These are phyloP conservation scores for Remorina albescens DNA, from an alignment of 2,797 vertebrate species.

Conservation along the genomic window DNA sequence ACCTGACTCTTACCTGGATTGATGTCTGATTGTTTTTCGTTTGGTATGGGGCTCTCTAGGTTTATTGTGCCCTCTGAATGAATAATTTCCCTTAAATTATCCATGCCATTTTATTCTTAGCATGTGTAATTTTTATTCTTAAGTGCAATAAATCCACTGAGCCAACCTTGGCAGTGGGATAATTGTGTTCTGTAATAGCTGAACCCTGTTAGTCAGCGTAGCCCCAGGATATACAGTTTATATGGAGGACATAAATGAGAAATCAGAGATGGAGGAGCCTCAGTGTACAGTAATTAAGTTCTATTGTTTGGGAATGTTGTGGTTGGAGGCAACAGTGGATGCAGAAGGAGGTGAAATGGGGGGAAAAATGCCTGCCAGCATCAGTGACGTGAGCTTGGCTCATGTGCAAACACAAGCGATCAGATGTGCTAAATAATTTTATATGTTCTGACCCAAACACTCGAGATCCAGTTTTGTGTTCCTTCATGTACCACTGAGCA, in stretches of 20 bases:
- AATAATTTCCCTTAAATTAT: not conserved
- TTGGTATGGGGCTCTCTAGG: not conserved
- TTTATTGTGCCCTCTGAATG: not conserved
- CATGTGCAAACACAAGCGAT: not conserved
- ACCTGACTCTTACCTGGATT: too few species aligned
- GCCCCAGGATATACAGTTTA: not conserved
- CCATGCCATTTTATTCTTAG: not conserved
- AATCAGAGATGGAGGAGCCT: not conserved
- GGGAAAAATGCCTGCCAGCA: not conserved
- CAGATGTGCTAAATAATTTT: not conserved
- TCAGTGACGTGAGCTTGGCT: not conserved
- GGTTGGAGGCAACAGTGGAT: not conserved
- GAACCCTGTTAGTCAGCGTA: not conserved
- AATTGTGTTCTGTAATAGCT: not conserved
- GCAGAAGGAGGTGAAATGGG: too few species aligned
- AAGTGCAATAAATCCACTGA: not conserved
- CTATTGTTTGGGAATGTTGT: not conserved
- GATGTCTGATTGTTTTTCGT: too few species aligned
- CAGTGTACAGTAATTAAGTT: not conserved
- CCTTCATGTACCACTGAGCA: not conserved
- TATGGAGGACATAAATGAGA: not conserved
- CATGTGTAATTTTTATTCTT: not conserved
- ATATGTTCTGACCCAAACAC: not conserved
- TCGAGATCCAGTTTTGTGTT: not conserved
- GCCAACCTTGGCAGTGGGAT: not conserved